Base-by-base conservation (phyloP, 2,113 vertebrate species). In the Mohoua ochrocephala region DNA sequence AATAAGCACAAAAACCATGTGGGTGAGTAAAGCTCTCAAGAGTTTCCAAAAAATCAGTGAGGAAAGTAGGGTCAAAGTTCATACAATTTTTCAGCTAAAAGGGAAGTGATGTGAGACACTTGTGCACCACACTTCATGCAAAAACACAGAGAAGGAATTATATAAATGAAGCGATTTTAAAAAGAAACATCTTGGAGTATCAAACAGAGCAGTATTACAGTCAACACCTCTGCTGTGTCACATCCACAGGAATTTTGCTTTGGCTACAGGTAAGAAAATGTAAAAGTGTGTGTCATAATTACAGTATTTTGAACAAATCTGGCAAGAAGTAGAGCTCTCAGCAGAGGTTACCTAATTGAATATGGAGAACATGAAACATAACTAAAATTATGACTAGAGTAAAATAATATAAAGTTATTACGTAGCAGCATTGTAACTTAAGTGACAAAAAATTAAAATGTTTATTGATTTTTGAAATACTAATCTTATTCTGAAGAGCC, bases 51-150 rank as follows among this genome's bases (percentile, higher is more conserved):
- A 20, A 41, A 56, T 57, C 41, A 37, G 26, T 28, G 28, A 69
- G 13, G 23, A 50, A 94, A 77, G 12, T 3, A 56, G 20, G 23
- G 8, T 59, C n/a, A 71, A 77, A 78, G 7, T 9, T 56, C 5
- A 30, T 12, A 22, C 1, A 89, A 13, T 45, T 63, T 77, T 95
- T 71, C 59, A 81, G 19, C 16, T 70, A 20, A 56, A 60, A 82
- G 3, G 4, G 13, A 78, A 28, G n/a, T 65, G 11, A 41, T 19
- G 3, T 6, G 20, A 81, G 35, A 42, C 6, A 31, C 16, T 33
- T 50, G 2, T 12, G 57, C 12, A 30, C 16, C 16, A 39, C 2
- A 33, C 8, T 37, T 61, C 0, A 54, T 7, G 21, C 2, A 68
- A 67, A 94, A 87, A 33, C 14, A 52, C 4, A 52, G 10, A 61